Percentiles rank a stretch among this genome's conserved stretches.
Evolutionary conservation across 2,113 vertebrate species (phyloP).

Genomic region (Pholis gunnellus): DNA sequence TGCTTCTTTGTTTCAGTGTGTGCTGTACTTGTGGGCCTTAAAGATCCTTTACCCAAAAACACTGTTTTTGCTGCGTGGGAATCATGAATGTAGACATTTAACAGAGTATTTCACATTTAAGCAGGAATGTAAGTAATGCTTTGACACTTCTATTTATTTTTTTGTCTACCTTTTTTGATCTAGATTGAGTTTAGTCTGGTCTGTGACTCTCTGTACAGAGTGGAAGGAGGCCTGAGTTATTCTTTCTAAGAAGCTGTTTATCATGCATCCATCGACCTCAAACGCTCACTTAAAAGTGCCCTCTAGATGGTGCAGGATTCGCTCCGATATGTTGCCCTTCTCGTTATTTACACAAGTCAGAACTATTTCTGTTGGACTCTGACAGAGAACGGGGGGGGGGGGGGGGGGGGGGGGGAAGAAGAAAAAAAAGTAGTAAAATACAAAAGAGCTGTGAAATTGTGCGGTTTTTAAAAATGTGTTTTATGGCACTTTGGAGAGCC

Average conservation of each 20-base stretch:
- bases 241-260: conserved; percentile 64
- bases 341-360: conserved; percentile 83
- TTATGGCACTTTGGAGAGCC: conserved; percentile 54
- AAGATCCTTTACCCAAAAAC: conserved; percentile 99
- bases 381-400: neutral
- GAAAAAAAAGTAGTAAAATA: neutral
- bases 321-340: conserved; percentile 55
- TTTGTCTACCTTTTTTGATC: conserved; percentile 23
- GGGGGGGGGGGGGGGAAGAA: neutral
- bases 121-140: conserved; percentile 96
- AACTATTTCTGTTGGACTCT: conserved; percentile 71
- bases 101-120: conserved; percentile 99
- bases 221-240: conserved; percentile 54
- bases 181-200: conserved; percentile 6
- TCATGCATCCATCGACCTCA: conserved; percentile 54
- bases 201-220: conserved; percentile 12
- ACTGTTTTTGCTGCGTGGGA: conserved; percentile 99
- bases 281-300: conserved; percentile 46
- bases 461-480: conserved; percentile 58
- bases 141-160: neutral
- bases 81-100: conserved; percentile 99
- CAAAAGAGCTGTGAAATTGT: conserved; percentile 42
- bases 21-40: conserved; percentile 99
- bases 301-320: conserved; percentile 39
- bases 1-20: conserved; percentile 87